These are phyloP conservation scores for Cataglyphis hispanica DNA, from an alignment of 1,140 invertebrate species.

Conservation along the genomic window DNA sequence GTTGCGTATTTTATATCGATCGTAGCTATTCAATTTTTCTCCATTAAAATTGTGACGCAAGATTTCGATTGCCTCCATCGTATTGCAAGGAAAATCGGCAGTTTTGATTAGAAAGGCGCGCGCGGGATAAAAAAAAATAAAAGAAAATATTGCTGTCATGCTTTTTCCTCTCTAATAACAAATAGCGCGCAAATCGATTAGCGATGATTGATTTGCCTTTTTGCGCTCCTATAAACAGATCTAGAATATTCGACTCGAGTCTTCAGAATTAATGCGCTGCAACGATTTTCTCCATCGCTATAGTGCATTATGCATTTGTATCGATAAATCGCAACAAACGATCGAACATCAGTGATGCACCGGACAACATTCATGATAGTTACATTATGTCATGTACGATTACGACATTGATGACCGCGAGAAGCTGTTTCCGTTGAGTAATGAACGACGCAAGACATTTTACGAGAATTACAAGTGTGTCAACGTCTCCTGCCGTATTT, in stretches of 20 bases:
- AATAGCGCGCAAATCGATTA: not conserved
- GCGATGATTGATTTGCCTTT: not conserved
- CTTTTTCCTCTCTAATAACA: not conserved
- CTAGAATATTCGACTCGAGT: not conserved
- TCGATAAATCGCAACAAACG: not conserved
- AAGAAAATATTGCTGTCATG: not conserved
- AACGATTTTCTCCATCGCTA: not conserved
- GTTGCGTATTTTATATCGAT: not conserved
- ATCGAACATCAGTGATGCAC: not conserved
- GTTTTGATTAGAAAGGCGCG: not conserved
- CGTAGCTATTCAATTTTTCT: not conserved
- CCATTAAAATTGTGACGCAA: not conserved
- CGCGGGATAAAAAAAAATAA: not conserved
- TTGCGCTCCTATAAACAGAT: not conserved
- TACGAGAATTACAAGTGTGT: not conserved
- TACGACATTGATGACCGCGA: not conserved
- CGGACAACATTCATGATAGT: slow-evolving; percentile 1
- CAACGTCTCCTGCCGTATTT: not conserved
- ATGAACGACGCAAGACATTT: not conserved
- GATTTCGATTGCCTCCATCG: slow-evolving; percentile 23
- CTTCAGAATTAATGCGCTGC: not conserved
- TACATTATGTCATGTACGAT: slow-evolving; percentile 9
- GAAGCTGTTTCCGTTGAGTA: not conserved
- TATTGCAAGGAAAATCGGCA: slow-evolving; percentile 20
- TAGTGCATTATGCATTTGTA: not conserved